Conservation (phyloP, 64 coral and sea anemone genomes). For the Platygyra sinensis region DNA sequence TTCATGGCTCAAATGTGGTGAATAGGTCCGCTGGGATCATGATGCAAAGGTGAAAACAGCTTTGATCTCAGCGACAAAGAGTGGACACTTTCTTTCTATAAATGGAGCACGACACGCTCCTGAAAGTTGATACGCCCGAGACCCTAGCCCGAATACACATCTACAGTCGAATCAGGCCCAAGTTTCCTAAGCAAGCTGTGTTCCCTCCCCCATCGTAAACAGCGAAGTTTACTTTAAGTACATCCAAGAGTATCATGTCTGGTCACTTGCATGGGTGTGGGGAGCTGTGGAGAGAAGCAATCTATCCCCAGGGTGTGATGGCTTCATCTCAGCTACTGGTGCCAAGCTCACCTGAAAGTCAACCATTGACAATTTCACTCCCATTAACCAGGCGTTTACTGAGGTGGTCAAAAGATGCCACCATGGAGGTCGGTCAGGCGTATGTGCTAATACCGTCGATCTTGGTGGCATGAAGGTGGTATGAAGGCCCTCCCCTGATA, state of each 20-base stretch:
- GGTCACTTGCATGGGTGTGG: background rate
- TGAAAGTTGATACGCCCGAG: conserved; percentile 35
- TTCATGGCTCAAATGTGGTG: conserved; percentile 51
- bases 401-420: conserved; percentile 45
- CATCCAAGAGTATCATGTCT: too few relatives aligned
- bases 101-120: too few relatives aligned
- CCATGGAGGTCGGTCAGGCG: conserved; percentile 47
- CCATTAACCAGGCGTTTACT: conserved; percentile 53
- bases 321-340: background rate
- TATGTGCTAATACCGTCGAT: conserved; percentile 61
- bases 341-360: conserved; percentile 27
- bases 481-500: conserved; percentile 58
- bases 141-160: too few relatives aligned
- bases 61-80: background rate
- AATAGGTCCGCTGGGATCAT: conserved; percentile 66
- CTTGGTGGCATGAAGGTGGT: conserved; percentile 49
- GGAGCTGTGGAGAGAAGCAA: conserved; percentile 52
- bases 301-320: conserved; percentile 48
- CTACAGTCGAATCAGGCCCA: too few relatives aligned
- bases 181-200: conserved; percentile 2
- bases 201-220: background rate
- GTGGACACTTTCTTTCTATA: too few relatives aligned
- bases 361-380: conserved; percentile 47
- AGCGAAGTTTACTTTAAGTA: too few relatives aligned
- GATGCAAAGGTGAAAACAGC: conserved; percentile 51